Evolutionary conservation across 2,113 vertebrate species (phyloP).

Genomic region (Centrocercus urophasianus): DNA sequence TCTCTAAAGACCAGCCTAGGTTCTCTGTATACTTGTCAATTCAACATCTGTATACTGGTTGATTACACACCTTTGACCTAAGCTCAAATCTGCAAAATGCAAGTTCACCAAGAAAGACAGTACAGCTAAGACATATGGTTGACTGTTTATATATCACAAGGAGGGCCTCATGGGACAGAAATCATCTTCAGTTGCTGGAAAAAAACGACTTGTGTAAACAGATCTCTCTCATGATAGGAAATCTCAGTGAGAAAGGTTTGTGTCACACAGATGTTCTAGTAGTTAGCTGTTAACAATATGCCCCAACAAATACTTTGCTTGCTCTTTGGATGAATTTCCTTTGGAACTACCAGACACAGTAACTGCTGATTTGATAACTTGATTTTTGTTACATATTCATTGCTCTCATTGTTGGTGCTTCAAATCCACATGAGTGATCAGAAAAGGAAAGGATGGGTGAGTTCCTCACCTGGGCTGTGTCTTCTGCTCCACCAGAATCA

Average conservation of each 20-base stretch:
- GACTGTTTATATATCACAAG: neutral
- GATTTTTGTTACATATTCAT: neutral
- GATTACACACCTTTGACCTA: neutral
- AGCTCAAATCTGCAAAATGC: neutral
- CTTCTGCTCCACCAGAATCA: neutral
- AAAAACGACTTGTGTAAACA: constrained; percentile 35
- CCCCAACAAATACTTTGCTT: neutral
- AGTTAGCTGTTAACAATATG: neutral
- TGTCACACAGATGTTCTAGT: neutral
- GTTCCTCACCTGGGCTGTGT: neutral
- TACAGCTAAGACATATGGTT: neutral
- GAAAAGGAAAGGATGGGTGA: neutral
- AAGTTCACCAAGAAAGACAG: neutral
- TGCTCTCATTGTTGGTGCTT: neutral
- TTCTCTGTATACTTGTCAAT: no score
- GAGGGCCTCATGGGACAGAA: neutral
- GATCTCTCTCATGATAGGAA: neutral
- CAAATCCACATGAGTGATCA: neutral
- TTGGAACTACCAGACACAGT: neutral
- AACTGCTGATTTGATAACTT: neutral
- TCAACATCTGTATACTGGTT: no score
- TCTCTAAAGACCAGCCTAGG: no score
- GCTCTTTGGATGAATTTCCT: neutral
- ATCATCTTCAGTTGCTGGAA: neutral
- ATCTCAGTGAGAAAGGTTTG: constrained; percentile 10